phyloP scores from a whole-genome alignment of 2,113 vertebrate genomes.

The Hypanus sabinus region DNA sequence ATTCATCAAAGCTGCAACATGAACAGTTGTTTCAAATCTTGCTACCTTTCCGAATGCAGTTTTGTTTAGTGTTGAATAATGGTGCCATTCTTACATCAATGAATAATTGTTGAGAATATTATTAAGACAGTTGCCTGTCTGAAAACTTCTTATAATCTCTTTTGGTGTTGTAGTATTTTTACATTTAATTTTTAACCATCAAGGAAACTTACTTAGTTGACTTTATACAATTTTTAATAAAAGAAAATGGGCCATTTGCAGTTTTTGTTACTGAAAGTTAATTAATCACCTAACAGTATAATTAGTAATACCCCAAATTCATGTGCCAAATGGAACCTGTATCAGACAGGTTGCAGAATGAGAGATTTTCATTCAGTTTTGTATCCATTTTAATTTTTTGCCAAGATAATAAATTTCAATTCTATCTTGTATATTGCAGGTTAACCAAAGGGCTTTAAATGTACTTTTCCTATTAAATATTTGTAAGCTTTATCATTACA shows the following conservation, averaged over 20 bases:
- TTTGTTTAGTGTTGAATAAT: constrained; percentile 42
- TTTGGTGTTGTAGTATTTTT: not conserved
- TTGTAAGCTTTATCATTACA: constrained; percentile 17
- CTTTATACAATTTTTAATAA: not conserved
- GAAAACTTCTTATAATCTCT: not conserved
- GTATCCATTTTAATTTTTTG: not conserved
- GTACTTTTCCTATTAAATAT: constrained; percentile 19
- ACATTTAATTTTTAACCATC: not conserved
- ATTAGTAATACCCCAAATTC: not conserved
- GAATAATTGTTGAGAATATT: not conserved
- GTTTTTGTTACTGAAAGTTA: not conserved
- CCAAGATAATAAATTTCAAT: not conserved
- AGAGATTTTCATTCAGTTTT: not conserved
- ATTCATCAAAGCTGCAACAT: constrained; percentile 52
- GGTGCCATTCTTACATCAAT: not conserved
- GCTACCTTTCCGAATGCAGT: constrained; percentile 44
- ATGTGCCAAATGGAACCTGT: not conserved
- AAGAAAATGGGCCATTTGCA: not conserved
- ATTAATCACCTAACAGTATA: constrained; percentile 13
- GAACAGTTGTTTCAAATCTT: constrained; percentile 50
- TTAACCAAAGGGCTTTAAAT: not conserved
- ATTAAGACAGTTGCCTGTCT: not conserved
- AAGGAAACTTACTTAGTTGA: not conserved
- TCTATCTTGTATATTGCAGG: not conserved
- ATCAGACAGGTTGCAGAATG: not conserved